These are phyloP conservation scores for Pseudorasbora parva DNA, from an alignment of 2,113 vertebrate genomes.

Conservation along the genomic window DNA sequence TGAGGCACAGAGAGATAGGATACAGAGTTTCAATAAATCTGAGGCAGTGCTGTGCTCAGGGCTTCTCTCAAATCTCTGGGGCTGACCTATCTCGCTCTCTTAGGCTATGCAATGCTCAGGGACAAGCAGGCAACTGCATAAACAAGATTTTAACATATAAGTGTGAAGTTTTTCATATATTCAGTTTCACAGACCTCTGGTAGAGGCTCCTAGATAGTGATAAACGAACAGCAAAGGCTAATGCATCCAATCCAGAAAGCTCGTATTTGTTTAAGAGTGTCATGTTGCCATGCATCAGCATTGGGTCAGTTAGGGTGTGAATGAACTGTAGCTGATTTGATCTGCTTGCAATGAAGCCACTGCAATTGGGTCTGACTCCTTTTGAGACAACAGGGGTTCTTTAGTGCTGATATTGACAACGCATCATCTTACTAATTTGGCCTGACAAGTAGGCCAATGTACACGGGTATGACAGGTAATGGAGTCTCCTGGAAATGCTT, in stretches of 20 bases:
- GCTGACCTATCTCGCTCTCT: constrained; percentile 65
- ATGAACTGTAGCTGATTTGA: constrained; percentile 75
- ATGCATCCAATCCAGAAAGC: constrained; percentile 10
- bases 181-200: neutral
- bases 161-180: too few species aligned
- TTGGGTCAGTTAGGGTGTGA: constrained; percentile 75
- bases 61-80: constrained; percentile 62
- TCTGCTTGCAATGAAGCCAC: constrained; percentile 72
- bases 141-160: neutral
- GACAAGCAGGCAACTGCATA: constrained; percentile 46
- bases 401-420: constrained; percentile 67
- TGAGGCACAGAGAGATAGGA: constrained; percentile 91
- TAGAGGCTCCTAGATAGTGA: neutral
- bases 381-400: constrained; percentile 68
- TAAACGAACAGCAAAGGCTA: neutral
- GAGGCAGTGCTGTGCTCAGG: constrained; percentile 53
- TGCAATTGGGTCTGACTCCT: constrained; percentile 75
- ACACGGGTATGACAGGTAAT: constrained; percentile 75
- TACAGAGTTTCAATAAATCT: constrained; percentile 82
- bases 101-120: constrained; percentile 58
- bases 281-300: constrained; percentile 77
- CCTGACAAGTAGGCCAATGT: constrained; percentile 60
- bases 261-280: constrained; percentile 65
- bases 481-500: constrained; percentile 71
- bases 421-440: constrained; percentile 77